Evolutionary conservation across 2,797 vertebrate genomes (phyloP), one percentile per base, ranked within the genome.

Genomic region (Morus bassanus): DNA sequence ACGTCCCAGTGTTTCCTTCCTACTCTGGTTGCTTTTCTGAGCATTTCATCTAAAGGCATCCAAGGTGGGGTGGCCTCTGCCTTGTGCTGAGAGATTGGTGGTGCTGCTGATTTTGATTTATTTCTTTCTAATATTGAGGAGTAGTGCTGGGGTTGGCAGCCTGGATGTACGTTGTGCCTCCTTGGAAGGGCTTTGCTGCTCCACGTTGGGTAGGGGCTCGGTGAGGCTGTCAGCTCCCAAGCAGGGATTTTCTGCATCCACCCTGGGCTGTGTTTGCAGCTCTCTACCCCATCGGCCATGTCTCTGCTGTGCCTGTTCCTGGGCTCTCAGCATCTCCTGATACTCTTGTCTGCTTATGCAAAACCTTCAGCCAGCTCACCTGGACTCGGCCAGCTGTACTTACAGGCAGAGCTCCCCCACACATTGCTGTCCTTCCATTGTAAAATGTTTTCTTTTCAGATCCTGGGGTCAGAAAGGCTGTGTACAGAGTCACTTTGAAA

Each of bases 171-270:
- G 21, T 31, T 5, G 1, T 8, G 18, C 22, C 30, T 85, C 51
- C 48, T 77, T 63, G 56, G 24, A 82, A 87, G 45, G 46, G 67
- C 37, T 96, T 81, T 73, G 45, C 50, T 88, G 46, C 45, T 81
- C 31, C 30, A 1, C 0, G 0, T 13, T 39, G 11, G 21, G 35
- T n/a, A 3, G 2, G 27, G 57, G 22, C 65, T 94, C 0, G 0
- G 27, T 54, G 43, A 22, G 48, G 24, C 59, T 23, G 1, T 64
- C n/a, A 30, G 57, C 28, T 87, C 37, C 43, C 18, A 25, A 6
- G 12, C 22, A 79, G 80, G 70, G 57, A 54, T 81, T 76, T 94
- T 64, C 48, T 56, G 4, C 10, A 0, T 43, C 59, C 33, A 18
- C 4, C 22, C 24, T 48, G 25, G 4, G 6, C 64, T 89, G 31